These are phyloP conservation scores for Borostomias antarcticus DNA, from an alignment of 2,797 vertebrate species.

Conservation along the genomic window DNA sequence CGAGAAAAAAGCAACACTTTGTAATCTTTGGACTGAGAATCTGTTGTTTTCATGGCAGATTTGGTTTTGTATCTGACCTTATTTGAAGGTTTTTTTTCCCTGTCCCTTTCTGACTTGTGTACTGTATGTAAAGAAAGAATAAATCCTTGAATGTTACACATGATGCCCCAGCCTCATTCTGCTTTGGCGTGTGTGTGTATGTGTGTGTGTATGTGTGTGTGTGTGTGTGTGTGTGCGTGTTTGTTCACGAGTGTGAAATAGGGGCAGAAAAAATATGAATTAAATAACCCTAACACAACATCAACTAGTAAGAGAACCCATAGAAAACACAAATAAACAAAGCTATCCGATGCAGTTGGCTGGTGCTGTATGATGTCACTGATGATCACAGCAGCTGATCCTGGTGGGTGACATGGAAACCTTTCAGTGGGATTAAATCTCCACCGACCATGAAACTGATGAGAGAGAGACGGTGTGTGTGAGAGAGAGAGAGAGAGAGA, in stretches of 20 bases:
- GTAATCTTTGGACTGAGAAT: constrained; percentile 51
- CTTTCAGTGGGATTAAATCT: constrained; percentile 4
- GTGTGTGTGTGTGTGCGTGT: neutral
- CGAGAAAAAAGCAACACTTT: constrained; percentile 36
- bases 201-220: neutral
- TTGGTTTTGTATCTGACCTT: constrained; percentile 69
- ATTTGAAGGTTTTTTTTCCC: constrained; percentile 65
- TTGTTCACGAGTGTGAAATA: too few relatives aligned
- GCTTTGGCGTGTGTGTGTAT: too few relatives aligned
- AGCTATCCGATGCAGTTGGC: too few relatives aligned
- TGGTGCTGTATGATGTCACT: too few relatives aligned
- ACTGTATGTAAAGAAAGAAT: constrained; percentile 81
- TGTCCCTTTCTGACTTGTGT: constrained; percentile 79
- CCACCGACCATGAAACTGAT: neutral
- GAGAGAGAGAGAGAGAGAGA: neutral
- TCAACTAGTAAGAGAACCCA: too few relatives aligned
- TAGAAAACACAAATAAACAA: too few relatives aligned
- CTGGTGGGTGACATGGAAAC: neutral
- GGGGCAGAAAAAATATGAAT: too few relatives aligned
- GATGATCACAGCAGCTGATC: too few relatives aligned
- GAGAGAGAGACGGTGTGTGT: neutral
- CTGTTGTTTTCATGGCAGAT: constrained; percentile 64
- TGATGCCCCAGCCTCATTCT: too few relatives aligned
- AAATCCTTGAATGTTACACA: constrained; percentile 81
- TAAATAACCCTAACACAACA: too few relatives aligned